Percentiles rank a stretch among this genome's conserved stretches.
These are phyloP conservation scores for Nomada goodeniana DNA, from an alignment of 2,888 invertebrate species.

Conservation along the genomic window DNA sequence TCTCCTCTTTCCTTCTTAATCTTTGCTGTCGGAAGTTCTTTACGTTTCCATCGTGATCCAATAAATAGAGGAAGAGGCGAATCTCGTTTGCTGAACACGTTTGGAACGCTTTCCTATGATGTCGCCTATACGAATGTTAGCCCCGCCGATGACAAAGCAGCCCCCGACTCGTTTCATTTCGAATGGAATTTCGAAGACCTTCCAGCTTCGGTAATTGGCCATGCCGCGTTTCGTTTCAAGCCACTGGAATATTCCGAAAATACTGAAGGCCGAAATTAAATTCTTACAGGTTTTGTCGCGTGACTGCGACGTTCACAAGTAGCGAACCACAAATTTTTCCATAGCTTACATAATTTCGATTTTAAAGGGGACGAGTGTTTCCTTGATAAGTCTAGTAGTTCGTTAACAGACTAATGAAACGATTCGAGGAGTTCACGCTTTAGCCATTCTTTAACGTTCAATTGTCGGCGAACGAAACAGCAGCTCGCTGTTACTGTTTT, in stretches of 20 bases:
- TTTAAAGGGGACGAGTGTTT: no score
- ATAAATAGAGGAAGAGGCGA: constrained; percentile 63
- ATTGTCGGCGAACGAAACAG: no score
- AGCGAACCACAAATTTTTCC: no score
- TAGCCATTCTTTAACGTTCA: no score
- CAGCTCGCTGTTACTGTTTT: no score
- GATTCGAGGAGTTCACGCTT: no score
- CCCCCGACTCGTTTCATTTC: constrained; percentile 5
- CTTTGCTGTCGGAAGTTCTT: constrained; percentile 68
- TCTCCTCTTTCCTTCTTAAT: constrained; percentile 64
- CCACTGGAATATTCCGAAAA: neutral
- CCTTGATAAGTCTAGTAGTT: no score
- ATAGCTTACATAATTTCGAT: no score
- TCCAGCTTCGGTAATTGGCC: neutral
- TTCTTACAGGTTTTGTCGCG: neutral
- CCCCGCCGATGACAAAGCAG: constrained; percentile 35
- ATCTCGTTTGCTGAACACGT: constrained; percentile 72
- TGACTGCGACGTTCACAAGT: neutral
- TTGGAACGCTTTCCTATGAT: constrained; percentile 24
- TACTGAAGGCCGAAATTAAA: neutral
- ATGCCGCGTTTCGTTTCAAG: neutral
- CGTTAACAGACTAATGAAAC: no score
- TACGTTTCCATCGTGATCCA: constrained; percentile 66
- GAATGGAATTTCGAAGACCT: neutral
- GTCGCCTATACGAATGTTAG: constrained; percentile 45